Conservation (phyloP, 2,797 vertebrate species). For the Smutsia gigantea region DNA sequence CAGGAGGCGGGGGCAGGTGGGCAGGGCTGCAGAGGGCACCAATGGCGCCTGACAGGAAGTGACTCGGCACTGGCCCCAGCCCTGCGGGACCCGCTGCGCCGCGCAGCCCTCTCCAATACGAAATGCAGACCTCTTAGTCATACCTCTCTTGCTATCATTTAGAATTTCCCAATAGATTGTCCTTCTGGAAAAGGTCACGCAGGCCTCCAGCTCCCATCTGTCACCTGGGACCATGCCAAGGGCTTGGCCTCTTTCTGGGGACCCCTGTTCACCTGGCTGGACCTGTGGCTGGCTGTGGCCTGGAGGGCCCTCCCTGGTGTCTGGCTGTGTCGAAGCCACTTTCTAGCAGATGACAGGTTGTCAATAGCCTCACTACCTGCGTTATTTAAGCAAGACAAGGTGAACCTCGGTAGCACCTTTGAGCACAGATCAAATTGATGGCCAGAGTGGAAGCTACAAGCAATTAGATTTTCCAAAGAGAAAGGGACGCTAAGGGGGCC, state of each 20-base stretch:
- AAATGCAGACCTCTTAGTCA: fast-evolving
- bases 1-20: neutral
- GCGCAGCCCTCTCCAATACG: fast-evolving
- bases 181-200: neutral
- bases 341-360: conserved; percentile 75
- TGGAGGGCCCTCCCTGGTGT: neutral
- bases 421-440: conserved; percentile 77
- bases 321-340: conserved; percentile 47
- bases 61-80: neutral
- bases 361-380: conserved; percentile 72
- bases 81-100: fast-evolving
- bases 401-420: conserved; percentile 77
- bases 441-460: conserved; percentile 68
- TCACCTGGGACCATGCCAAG: neutral
- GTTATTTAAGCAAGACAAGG: conserved; percentile 81
- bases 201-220: neutral
- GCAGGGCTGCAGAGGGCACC: neutral
- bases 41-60: neutral
- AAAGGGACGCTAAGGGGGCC: neutral
- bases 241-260: neutral
- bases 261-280: neutral
- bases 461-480: conserved; percentile 75
- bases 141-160: neutral
- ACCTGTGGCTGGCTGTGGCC: neutral
- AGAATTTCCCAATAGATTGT: neutral